These are phyloP conservation scores for Microctonus hyperodae DNA, from an alignment of 2,888 invertebrate species.

Conservation along the genomic window DNA sequence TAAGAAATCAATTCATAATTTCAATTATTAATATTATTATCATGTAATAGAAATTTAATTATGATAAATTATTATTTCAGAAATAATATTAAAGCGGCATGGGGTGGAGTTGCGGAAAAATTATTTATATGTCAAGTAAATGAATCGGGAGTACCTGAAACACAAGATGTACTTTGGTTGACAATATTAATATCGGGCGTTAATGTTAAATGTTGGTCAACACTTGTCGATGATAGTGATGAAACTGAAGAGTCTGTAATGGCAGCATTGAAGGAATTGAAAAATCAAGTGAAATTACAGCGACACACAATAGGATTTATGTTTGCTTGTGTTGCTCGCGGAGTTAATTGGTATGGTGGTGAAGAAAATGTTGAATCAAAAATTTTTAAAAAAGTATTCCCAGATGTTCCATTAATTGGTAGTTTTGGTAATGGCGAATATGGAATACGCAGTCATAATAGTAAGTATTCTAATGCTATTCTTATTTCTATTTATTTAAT, in stretches of 20 bases:
- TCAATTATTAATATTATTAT: no score
- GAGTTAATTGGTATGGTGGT: constrained; percentile 35
- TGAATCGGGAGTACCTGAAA: constrained; percentile 32
- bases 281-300: constrained; percentile 45
- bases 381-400: constrained; percentile 55
- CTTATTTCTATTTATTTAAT: neutral
- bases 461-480: constrained; percentile 38
- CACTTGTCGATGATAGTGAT: constrained; percentile 42
- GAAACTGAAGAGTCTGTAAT: constrained; percentile 43
- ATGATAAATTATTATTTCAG: constrained; percentile 25
- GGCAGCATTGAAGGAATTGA: constrained; percentile 44
- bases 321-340: constrained; percentile 55
- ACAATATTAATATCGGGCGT: constrained; percentile 48
- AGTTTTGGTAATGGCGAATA: constrained; percentile 56
- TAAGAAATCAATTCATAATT: constrained; percentile 9
- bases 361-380: constrained; percentile 49
- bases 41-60: no score
- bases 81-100: constrained; percentile 36
- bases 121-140: constrained; percentile 43
- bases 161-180: constrained; percentile 35
- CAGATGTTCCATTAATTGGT: constrained; percentile 53
- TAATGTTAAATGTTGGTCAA: constrained; percentile 53
- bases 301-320: constrained; percentile 55
- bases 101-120: constrained; percentile 49
- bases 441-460: constrained; percentile 41